Conservation (phyloP, 2,888 invertebrate genomes). For the Junonia oenone region DNA sequence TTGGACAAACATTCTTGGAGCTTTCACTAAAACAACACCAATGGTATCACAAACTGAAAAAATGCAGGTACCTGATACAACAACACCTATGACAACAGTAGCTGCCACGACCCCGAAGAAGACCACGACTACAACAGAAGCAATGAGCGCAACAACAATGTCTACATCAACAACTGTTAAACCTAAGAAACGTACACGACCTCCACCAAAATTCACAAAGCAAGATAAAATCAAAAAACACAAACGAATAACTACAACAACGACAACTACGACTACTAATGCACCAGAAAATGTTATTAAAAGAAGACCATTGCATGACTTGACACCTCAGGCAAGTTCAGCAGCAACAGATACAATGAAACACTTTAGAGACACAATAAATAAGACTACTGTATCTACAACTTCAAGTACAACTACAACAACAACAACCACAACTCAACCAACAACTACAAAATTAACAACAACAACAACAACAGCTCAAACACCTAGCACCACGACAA, state of each 20-base stretch:
- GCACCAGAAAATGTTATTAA: slow-evolving; percentile 38
- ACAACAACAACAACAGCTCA: slow-evolving; percentile 32
- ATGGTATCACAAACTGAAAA: slow-evolving; percentile 49
- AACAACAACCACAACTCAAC: slow-evolving; percentile 36
- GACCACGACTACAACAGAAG: slow-evolving; percentile 36
- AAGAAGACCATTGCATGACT: slow-evolving; percentile 50
- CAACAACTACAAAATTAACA: slow-evolving; percentile 32
- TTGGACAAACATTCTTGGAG: slow-evolving; percentile 60
- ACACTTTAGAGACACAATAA: slow-evolving; percentile 37
- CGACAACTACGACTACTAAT: slow-evolving; percentile 42
- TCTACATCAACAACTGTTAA: slow-evolving; percentile 43
- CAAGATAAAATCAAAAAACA: slow-evolving; percentile 60
- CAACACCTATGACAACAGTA: slow-evolving; percentile 31
- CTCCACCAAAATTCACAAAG: slow-evolving; percentile 58
- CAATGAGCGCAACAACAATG: slow-evolving; percentile 30
- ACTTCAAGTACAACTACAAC: slow-evolving; percentile 29
- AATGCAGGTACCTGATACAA: slow-evolving; percentile 35
- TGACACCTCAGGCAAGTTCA: slow-evolving; percentile 59
- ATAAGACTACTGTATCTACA: slow-evolving; percentile 36
- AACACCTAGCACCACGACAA: slow-evolving; percentile 19
- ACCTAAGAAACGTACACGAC: slow-evolving; percentile 59
- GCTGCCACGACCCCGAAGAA: slow-evolving; percentile 24
- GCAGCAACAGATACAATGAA: slow-evolving; percentile 45
- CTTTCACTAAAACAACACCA: slow-evolving; percentile 66
- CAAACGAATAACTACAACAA: slow-evolving; percentile 55